Conservation (phyloP, 2,888 invertebrate genomes). For the Cryptophagus acutangulus region DNA sequence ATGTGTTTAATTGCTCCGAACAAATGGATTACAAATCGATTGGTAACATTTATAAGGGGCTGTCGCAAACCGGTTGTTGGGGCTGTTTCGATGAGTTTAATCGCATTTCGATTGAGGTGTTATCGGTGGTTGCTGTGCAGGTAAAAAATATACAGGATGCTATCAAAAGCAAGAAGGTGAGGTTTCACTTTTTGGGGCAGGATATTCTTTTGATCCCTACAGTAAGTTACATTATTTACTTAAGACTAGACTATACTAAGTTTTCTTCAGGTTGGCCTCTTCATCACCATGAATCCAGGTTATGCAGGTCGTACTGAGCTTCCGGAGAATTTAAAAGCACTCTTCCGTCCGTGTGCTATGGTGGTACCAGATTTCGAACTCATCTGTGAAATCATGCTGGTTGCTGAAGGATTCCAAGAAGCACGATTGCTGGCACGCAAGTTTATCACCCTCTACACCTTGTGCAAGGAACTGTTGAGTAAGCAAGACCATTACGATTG, state of each 20-base stretch:
- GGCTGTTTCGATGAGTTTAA: constrained; percentile 98
- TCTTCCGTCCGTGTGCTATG: constrained; percentile 91
- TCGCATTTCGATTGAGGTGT: constrained; percentile 88
- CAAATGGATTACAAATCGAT: constrained; percentile 97
- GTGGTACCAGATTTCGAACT: constrained; percentile 94
- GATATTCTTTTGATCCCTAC: constrained; percentile 68
- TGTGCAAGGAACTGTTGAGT: constrained; percentile 85
- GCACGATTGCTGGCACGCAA: constrained; percentile 85
- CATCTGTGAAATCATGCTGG: constrained; percentile 96
- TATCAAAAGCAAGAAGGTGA: constrained; percentile 72
- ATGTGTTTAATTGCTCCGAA: constrained; percentile 96
- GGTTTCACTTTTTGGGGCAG: constrained; percentile 82
- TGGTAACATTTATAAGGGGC: constrained; percentile 92
- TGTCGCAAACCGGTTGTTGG: constrained; percentile 94
- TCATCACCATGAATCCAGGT: constrained; percentile 96
- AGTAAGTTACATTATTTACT: constrained; percentile 36
- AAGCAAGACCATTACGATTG: constrained; percentile 97
- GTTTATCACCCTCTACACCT: constrained; percentile 87
- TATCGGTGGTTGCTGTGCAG: constrained; percentile 94
- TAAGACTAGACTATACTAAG: background rate
- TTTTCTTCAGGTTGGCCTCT: constrained; percentile 64
- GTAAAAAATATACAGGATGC: constrained; percentile 83
- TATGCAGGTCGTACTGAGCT: constrained; percentile 89
- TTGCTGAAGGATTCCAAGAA: constrained; percentile 91
- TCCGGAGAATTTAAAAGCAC: constrained; percentile 73